Percentiles rank a stretch among this genome's conserved stretches.
phyloP scores from a whole-genome alignment of 2,113 vertebrate genomes.

The Hydrolagus affinis region DNA sequence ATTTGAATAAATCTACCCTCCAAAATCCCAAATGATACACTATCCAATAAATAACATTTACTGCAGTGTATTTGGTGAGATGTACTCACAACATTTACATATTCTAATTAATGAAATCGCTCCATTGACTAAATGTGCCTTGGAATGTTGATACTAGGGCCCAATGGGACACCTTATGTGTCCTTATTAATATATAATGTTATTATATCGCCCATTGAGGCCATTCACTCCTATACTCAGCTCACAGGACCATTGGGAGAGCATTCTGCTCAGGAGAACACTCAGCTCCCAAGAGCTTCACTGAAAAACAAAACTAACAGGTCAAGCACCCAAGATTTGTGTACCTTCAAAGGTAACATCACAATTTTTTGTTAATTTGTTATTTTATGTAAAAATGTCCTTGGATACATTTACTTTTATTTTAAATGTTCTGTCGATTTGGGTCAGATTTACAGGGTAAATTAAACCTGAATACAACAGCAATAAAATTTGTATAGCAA shows the following conservation, averaged over 20 bases:
- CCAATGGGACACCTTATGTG: too few species aligned
- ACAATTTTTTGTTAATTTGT: too few species aligned
- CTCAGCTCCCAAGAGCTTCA: not conserved
- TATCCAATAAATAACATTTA: constrained; percentile 5
- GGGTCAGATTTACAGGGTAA: too few species aligned
- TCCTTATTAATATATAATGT: too few species aligned
- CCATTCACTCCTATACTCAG: not conserved
- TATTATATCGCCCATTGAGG: not conserved
- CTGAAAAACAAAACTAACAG: not conserved
- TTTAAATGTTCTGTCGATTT: not conserved
- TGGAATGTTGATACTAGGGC: too few species aligned
- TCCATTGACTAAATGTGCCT: too few species aligned
- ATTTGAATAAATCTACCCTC: not conserved
- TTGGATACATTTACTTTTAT: not conserved
- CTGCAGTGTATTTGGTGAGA: not conserved
- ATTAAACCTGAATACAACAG: too few species aligned
- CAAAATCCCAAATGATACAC: not conserved
- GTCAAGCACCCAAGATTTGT: too few species aligned
- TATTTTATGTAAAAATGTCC: not conserved
- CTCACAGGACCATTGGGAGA: not conserved
- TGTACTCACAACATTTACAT: not conserved
- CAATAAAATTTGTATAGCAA: not conserved
- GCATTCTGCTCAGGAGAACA: not conserved
- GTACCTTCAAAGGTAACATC: too few species aligned
- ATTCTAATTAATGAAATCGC: not conserved